These are phyloP conservation scores for Styela plicata DNA, from an alignment of 23 tunicate genomes.

Conservation along the genomic window DNA sequence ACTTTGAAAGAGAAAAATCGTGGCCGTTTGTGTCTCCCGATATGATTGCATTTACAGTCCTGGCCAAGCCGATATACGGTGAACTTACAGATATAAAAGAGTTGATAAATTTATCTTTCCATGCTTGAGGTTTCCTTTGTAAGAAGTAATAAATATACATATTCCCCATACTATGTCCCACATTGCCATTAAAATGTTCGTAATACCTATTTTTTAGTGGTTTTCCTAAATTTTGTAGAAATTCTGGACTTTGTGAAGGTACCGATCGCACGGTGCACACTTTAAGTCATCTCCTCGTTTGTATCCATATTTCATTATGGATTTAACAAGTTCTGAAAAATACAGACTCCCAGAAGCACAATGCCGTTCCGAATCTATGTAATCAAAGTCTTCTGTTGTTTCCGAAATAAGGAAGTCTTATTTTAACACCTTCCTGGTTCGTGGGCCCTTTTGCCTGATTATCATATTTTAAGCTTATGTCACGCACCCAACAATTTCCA, in stretches of 20 bases:
- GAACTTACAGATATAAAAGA: constrained; percentile 62
- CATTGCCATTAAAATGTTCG: constrained; percentile 55
- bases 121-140: constrained; percentile 31
- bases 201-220: constrained; percentile 54
- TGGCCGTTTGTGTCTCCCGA: constrained; percentile 94
- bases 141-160: constrained; percentile 52
- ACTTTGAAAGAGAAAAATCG: constrained; percentile 37
- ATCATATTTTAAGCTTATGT: constrained; percentile 48
- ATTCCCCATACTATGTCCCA: constrained; percentile 93
- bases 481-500: constrained; percentile 87
- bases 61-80: constrained; percentile 67
- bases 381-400: constrained; percentile 68
- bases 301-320: constrained; percentile 45
- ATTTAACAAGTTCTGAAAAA: constrained; percentile 59
- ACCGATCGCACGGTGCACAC: constrained; percentile 93
- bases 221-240: constrained; percentile 47
- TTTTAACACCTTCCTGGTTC: constrained; percentile 70
- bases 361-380: constrained; percentile 53
- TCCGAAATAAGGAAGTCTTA: constrained; percentile 49
- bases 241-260: constrained; percentile 35
- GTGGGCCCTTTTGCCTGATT: constrained; percentile 21
- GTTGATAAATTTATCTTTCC: constrained; percentile 84
- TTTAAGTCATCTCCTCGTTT: constrained; percentile 44
- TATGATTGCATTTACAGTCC: constrained; percentile 57
- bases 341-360: constrained; percentile 59